Conservation (phyloP, 2,888 invertebrate genomes). For the Rhagium mordax region DNA sequence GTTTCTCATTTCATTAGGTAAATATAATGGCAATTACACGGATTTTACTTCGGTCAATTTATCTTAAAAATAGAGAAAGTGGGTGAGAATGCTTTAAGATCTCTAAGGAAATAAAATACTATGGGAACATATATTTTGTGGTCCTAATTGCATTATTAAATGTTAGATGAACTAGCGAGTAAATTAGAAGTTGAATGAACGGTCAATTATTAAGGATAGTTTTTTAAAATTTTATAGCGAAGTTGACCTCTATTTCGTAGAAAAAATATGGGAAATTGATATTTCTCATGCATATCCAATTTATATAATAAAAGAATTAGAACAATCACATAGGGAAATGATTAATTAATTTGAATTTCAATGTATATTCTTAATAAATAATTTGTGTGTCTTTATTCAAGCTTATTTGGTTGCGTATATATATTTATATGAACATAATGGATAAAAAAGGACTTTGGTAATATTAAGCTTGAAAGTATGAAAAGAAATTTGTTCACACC, state of each 20-base stretch:
- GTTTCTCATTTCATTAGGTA: constrained; percentile 15
- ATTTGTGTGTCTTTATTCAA: too few species aligned
- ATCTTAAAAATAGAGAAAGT: constrained; percentile 25
- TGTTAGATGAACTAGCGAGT: neutral
- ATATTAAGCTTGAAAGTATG: too few species aligned
- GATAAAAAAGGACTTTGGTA: too few species aligned
- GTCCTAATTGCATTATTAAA: constrained; percentile 9
- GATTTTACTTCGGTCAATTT: neutral
- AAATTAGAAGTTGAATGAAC: neutral
- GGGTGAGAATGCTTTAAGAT: neutral
- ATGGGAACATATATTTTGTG: neutral
- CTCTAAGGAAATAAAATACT: constrained; percentile 4
- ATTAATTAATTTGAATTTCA: too few species aligned
- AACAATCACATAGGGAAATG: too few species aligned
- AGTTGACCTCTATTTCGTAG: neutral
- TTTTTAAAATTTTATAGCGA: neutral
- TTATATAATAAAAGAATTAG: too few species aligned
- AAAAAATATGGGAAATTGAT: neutral
- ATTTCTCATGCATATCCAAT: neutral
- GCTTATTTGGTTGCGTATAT: too few species aligned
- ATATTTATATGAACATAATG: too few species aligned
- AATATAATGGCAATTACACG: neutral
- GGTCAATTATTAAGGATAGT: neutral
- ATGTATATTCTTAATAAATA: too few species aligned
- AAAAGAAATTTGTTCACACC: too few species aligned